Evolutionary conservation across 2,888 invertebrate genomes (phyloP).

Genomic region (Drosophila rubida): DNA sequence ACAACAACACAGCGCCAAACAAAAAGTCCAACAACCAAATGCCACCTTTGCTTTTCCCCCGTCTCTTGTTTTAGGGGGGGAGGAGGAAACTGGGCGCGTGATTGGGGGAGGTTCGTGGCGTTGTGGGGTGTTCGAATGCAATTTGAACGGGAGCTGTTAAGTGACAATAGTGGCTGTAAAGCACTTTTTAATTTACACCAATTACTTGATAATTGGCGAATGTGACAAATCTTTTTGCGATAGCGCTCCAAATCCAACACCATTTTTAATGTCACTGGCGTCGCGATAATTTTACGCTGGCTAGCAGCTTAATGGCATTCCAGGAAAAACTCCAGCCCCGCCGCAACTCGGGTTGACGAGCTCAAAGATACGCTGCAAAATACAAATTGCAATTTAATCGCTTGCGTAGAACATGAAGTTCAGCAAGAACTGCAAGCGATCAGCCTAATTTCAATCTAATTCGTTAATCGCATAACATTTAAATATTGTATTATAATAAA

Average conservation of each 20-base stretch:
- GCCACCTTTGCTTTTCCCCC: too few species aligned
- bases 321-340: background rate
- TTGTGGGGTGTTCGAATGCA: background rate
- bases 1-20: background rate
- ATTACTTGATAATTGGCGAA: conserved; percentile 64
- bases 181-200: conserved; percentile 60
- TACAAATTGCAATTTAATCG: too few species aligned
- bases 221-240: conserved; percentile 38
- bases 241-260: conserved; percentile 29
- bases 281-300: background rate
- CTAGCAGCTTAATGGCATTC: conserved; percentile 26
- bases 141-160: background rate
- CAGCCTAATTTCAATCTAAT: too few species aligned
- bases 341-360: background rate
- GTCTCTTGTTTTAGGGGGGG: too few species aligned
- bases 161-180: conserved; percentile 38
- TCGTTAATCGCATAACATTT: too few species aligned
- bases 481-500: too few species aligned
- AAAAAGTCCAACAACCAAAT: background rate
- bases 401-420: too few species aligned
- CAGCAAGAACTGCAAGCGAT: too few species aligned
- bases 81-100: too few species aligned
- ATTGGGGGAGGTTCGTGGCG: too few species aligned
- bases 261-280: background rate
- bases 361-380: background rate